Percentiles rank a stretch among this genome's conserved stretches.
These are phyloP conservation scores for Apostichopus californicus DNA, from an alignment of 35 echinoderm and acorn worm species.

Conservation along the genomic window DNA sequence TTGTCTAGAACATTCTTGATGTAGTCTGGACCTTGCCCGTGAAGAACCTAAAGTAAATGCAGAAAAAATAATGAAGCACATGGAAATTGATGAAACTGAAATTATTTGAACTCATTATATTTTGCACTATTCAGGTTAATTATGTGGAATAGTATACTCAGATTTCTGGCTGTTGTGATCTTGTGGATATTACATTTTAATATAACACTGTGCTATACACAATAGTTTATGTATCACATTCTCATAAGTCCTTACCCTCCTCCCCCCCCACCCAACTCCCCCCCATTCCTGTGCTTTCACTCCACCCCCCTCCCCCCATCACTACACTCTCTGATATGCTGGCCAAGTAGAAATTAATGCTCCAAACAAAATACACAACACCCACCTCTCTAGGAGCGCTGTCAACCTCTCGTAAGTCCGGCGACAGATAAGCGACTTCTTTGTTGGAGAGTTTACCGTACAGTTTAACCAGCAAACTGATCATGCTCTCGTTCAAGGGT, in stretches of 20 bases:
- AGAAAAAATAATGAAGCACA: neutral
- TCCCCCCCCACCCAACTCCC: too few relatives aligned
- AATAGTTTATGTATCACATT: too few relatives aligned
- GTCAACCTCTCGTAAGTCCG: neutral
- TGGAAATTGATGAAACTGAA: too few relatives aligned
- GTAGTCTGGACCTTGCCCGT: slow-evolving; percentile 73
- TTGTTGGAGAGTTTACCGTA: slow-evolving; percentile 70
- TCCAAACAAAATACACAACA: neutral
- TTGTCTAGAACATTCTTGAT: slow-evolving; percentile 66
- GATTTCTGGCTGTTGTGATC: too few relatives aligned
- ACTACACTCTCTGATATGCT: neutral
- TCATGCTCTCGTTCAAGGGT: slow-evolving; percentile 73
- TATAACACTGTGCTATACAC: too few relatives aligned
- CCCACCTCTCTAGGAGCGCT: neutral
- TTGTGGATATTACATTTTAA: too few relatives aligned
- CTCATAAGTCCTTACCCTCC: too few relatives aligned
- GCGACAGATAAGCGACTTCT: slow-evolving; percentile 61
- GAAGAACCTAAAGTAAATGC: slow-evolving; percentile 3
- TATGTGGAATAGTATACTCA: neutral
- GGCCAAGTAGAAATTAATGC: neutral
- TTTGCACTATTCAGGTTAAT: neutral
- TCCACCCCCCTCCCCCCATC: neutral
- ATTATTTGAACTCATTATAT: too few relatives aligned
- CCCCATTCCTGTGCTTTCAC: neutral
- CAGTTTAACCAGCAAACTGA: slow-evolving; percentile 85